Conservation (phyloP, 2,113 vertebrate genomes). For the Scytalopus superciliaris region DNA sequence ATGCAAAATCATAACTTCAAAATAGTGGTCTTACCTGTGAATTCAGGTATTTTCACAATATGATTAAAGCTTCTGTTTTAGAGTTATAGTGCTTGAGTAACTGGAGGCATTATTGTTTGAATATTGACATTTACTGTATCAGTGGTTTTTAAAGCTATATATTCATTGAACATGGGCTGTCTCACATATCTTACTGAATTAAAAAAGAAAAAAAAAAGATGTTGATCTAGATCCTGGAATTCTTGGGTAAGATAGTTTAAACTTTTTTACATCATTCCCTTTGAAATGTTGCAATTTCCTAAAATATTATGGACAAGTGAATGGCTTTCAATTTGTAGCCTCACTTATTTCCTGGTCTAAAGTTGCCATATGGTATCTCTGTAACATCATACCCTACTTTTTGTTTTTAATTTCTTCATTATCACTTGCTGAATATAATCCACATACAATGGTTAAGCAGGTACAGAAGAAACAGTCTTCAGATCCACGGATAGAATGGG, state of each 20-base stretch:
- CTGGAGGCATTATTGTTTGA: not conserved
- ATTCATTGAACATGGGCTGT: not conserved
- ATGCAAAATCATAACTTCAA: not conserved
- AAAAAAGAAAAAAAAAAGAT: not conserved
- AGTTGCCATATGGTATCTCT: not conserved
- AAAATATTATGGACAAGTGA: not conserved
- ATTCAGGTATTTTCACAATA: not conserved
- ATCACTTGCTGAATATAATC: not conserved
- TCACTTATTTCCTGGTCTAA: not conserved
- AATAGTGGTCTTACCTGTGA: not conserved
- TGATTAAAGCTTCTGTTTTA: not conserved
- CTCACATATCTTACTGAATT: not conserved
- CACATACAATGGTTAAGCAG: not conserved
- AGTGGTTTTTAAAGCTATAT: not conserved
- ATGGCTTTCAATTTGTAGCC: not conserved
- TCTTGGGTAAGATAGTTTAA: not conserved
- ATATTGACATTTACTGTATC: not conserved
- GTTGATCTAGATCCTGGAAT: not conserved
- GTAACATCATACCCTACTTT: not conserved
- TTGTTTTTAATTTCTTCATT: not conserved
- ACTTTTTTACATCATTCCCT: not conserved
- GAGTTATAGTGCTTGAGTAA: not conserved
- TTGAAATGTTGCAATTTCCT: not conserved
- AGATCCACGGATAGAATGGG: not conserved
- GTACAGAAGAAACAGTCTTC: not conserved